phyloP scores from a whole-genome alignment of 2,797 vertebrate genomes.

The Galaxias olidus region DNA sequence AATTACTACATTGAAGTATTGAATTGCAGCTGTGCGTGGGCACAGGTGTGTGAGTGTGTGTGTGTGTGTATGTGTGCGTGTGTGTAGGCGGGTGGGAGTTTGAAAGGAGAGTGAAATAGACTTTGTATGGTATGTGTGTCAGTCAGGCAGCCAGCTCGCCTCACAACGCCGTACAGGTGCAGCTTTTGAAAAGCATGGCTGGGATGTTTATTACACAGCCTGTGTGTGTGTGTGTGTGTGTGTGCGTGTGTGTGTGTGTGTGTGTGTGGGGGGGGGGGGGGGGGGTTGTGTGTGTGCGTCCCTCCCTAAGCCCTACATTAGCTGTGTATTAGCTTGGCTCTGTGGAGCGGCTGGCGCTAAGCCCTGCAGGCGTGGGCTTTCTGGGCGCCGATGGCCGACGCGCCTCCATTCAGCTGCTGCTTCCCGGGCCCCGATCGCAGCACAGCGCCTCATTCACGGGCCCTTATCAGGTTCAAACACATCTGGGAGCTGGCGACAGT shows the following conservation, averaged over 20 bases:
- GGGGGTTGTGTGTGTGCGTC: conserved; percentile 37
- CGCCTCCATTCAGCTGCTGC: conserved; percentile 55
- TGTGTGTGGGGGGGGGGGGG: no score
- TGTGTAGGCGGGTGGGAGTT: background rate
- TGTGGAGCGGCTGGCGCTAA: conserved; percentile 47
- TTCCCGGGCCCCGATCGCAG: conserved; percentile 55
- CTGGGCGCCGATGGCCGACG: conserved; percentile 45
- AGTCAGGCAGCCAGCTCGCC: no score
- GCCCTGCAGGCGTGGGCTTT: conserved; percentile 41
- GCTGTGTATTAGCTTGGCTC: conserved; percentile 56
- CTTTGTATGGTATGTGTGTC: no score
- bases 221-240: background rate
- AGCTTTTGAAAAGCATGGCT: no score
- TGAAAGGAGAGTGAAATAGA: background rate
- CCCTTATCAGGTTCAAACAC: conserved; percentile 79
- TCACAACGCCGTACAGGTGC: no score
- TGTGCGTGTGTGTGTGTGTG: background rate
- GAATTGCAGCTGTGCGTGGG: conserved; percentile 2
- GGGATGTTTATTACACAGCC: background rate
- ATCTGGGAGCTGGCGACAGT: conserved; percentile 64
- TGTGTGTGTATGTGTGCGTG: background rate
- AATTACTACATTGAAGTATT: conserved; percentile 22
- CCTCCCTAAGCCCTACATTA: conserved; percentile 51
- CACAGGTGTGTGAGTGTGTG: conserved; percentile 1
- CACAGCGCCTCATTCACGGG: conserved; percentile 69